Base-by-base conservation (phyloP, 2,888 invertebrate genomes). In the Chrysolina haemoptera region DNA sequence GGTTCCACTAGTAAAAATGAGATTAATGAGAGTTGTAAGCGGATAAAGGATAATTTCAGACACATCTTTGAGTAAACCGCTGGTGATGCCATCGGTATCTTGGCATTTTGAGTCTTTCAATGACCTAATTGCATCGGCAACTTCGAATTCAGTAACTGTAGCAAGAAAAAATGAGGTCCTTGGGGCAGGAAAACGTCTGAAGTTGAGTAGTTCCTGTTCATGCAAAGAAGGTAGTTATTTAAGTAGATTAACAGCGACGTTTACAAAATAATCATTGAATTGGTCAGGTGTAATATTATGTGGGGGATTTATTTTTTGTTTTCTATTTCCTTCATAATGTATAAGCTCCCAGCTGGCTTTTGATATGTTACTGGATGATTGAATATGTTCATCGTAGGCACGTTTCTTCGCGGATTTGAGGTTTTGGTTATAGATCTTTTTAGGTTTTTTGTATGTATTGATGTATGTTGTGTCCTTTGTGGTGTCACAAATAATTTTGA, bases 271-370 rank as follows among this genome's bases (percentile, higher is more conserved):
- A 12, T 62, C 35, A 14, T 62, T 62, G 62, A 62, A 22, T 22
- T 62, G 14, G 10, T 62, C 62, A 14, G 62, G 55, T 5, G 55
- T 8, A 12, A 55, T 16, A 5, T 55, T 18, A 55, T 55, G 55
- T 20, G 9, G 18, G 35, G 27, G 62, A 10, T 63, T 62, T 18
- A 11, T 35, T 40, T 62, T 62, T 35, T 62, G 62, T 27, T 63
- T 40, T 63, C 41, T 63, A 41, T 40, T 63, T 63, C 16, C 62
- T 63, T 41, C 41, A 41, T 63, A 40, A 35, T 63, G 41, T 63
- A 63, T 63, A 41, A 63, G 62, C 40, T 63, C 40, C 16, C 62
- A 63, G 41, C 62, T 63, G 62, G 62, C 62, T 63, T 63, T 63
- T 3, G 41, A 63, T 63, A 41, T 63, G 40, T 63, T 63, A 63